phyloP scores from a whole-genome alignment of 2,797 vertebrate genomes.

The Spheniscus humboldti region DNA sequence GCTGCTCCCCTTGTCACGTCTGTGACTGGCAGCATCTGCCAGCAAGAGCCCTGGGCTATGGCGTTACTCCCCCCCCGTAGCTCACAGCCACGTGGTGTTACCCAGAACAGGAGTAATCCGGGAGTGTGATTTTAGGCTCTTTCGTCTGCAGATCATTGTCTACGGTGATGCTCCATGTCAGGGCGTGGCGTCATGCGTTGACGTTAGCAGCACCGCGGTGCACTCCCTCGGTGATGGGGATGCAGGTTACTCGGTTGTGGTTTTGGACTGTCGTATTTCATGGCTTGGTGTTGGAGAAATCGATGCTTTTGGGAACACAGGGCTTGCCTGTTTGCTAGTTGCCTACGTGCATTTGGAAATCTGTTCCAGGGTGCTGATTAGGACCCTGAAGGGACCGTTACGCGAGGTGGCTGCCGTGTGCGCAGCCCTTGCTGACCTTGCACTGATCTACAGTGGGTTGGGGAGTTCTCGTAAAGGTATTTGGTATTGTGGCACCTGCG shows the following conservation, averaged over 20 bases:
- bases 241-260: background rate
- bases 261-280: background rate
- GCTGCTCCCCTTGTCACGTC: background rate
- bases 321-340: background rate
- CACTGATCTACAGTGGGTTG: background rate
- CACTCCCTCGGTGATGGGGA: background rate
- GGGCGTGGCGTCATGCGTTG: accelerated
- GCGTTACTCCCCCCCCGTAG: accelerated
- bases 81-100: background rate
- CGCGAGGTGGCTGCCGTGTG: accelerated
- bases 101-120: background rate
- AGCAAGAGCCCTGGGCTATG: background rate
- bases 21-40: background rate
- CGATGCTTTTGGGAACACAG: background rate
- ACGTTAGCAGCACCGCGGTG: accelerated
- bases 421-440: background rate
- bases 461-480: background rate
- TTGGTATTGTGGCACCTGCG: background rate
- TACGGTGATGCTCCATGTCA: accelerated
- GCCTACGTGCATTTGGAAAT: background rate
- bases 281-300: background rate
- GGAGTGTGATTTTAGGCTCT: background rate
- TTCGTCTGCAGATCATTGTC: background rate
- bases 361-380: background rate
- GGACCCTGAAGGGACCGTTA: background rate